A percentile compares a stretch with the other conserved stretches of the same genome.
Evolutionary conservation across 2,888 invertebrate genomes (phyloP).

Genomic region (Halocaridina rubra): DNA sequence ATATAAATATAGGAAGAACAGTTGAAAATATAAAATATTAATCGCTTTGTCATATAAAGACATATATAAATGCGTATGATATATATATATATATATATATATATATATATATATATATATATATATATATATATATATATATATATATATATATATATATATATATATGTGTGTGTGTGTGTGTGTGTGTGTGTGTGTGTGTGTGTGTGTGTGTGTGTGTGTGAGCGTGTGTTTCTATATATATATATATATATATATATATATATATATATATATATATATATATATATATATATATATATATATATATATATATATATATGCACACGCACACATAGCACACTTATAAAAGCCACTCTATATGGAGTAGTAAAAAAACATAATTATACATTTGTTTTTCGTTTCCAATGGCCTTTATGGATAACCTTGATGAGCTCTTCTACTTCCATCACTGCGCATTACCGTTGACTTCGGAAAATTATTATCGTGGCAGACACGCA

Average conservation of each 20-base stretch:
- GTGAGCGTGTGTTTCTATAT: background rate
- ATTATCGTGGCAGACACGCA: no score
- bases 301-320: slow-evolving; percentile 3
- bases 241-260: background rate
- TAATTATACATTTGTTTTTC: no score
- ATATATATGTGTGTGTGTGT: background rate
- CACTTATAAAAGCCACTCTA: no score
- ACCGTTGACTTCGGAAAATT: no score
- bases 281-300: slow-evolving; percentile 12
- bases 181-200: background rate
- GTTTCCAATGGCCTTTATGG: no score
- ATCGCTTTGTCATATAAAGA: background rate
- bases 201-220: background rate
- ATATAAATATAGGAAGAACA: no score
- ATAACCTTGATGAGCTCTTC: no score
- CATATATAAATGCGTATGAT: no score
- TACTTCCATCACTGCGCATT: no score
- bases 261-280: background rate
- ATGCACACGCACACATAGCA: background rate
- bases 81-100: background rate
- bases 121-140: background rate
- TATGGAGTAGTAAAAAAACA: no score
- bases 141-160: background rate
- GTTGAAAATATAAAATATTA: no score
- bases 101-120: slow-evolving; percentile 12